Evolutionary conservation across 1,140 invertebrate genomes (phyloP), one percentile per base, ranked within the genome.

Genomic region (Tigriopus japonicus): DNA sequence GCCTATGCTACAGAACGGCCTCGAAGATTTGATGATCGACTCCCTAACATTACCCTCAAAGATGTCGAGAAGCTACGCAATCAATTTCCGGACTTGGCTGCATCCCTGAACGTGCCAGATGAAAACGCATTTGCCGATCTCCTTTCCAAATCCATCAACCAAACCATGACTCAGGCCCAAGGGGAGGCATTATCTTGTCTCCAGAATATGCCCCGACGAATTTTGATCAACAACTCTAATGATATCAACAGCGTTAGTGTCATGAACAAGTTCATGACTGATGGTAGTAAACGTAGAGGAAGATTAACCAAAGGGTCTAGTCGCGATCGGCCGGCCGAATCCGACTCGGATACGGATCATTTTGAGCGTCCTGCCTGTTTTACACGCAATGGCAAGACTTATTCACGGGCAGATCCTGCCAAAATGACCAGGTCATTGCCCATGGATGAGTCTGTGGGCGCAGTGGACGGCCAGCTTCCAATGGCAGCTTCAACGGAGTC

Each of bases 1-100:
- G 70, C 80, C 0, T 94, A 86, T 71, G 89, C 87, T 1, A 87
- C 82, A 0, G 78, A 85, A 66, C 77, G 83, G 24, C 86, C 86
- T 0, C 73, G 78, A 0, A 71, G 76, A 10, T 90, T 89, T 67
- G 86, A 90, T 68, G 76, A 75, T 12, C 73, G 74, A 28, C 71
- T 90, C 41, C 87, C 87, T 3, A 52, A n/a, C 23, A 53, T 61
- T 3, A 61, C 43, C 19, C 28, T 61, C 19, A 19, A 17, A n/a
- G 59, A 61, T 42, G 19, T 61, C 5, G 59, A 61, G 35, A 14
- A 23, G n/a, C 51, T 61, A 13, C 49, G 59, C 2, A 10, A 13
- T 13, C 15, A 61, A 41, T 23, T 61, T 10, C 59, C 59, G 2
- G 59, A 61, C 14, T 52, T 61, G 9, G 59, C 59, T 3, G 13